Base-by-base conservation (phyloP, 2,113 vertebrate genomes). In the Nettapus auritus region DNA sequence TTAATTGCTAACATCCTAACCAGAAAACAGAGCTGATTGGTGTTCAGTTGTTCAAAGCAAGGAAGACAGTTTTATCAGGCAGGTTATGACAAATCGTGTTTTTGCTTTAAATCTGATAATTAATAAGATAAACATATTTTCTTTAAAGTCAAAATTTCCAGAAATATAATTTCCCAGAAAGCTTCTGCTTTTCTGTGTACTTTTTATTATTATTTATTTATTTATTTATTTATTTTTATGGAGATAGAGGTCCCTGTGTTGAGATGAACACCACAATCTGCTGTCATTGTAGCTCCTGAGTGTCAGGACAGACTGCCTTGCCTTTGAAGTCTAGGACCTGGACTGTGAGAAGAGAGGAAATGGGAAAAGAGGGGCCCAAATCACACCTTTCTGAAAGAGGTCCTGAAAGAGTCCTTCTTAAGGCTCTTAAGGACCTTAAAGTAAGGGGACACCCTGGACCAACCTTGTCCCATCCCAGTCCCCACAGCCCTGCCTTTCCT, bases 321-420 rank as follows among this genome's bases (percentile, higher is more conserved):
- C 7, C 33, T 63, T 57, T 19, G 22, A 68, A 50, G 26, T 68
- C 25, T 19, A 62, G 22, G 29, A 11, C 13, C 33, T 50, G 25
- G 12, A 36, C 4, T 31, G 23, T 23, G 10, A 53, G 11, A 59
- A 28, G 52, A 69, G n/a, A 81, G 10, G 11, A 66, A 70, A 36
- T 0, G 3, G 8, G 11, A 78, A 40, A 55, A 34, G 11, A 8
- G 8, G 1, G 3, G 11, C 8, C 8, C 4, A 59, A 4, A 26
- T 38, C 23, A 77, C 11, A 46, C 22, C 19, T 66, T 28, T 6
- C 42, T 1, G 1, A 67, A 68, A 26, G 18, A 56, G 3, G 3
- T 18, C 9, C 4, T 13, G 12, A 38, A 21, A 59, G 82, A 77
- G 15, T n/a, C 7, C 28, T 71, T 31, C 3, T 2, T 31, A 46